Evolutionary conservation across 2,888 invertebrate genomes (phyloP).

Genomic region (Lingula anatina): DNA sequence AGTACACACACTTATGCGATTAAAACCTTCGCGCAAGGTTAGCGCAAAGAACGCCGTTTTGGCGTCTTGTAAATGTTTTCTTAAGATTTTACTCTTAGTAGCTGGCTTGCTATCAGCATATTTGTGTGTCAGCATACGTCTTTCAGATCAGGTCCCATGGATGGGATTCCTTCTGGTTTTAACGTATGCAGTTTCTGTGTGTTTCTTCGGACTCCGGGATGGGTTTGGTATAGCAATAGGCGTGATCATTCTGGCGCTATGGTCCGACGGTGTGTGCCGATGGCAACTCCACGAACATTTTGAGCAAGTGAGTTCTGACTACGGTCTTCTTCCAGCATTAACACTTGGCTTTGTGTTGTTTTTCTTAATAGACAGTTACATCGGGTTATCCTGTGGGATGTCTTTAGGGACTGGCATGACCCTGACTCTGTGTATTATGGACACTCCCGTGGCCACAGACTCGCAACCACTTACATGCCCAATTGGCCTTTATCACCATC

Average conservation of each 20-base stretch:
- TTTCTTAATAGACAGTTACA: conserved; percentile 9
- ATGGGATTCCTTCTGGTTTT: conserved; percentile 10
- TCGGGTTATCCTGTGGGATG: conserved; percentile 15
- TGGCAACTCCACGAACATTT: conserved; percentile 12
- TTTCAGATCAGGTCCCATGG: no score
- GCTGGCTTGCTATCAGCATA: no score
- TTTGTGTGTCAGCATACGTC: no score
- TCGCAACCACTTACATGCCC: no score
- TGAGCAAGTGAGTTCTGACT: conserved; percentile 1
- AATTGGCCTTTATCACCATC: conserved; percentile 6
- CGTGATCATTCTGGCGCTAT: conserved; percentile 12
- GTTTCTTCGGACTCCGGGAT: conserved; percentile 14
- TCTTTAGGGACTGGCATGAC: conserved; percentile 17
- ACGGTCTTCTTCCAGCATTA: conserved; percentile 4
- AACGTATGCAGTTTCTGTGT: conserved; percentile 10
- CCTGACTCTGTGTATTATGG: conserved; percentile 12
- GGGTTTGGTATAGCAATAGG: conserved; percentile 21
- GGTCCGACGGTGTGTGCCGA: conserved; percentile 11
- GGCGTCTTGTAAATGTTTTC: no score
- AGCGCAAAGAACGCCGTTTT: no score
- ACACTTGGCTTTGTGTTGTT: conserved; percentile 9
- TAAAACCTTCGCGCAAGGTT: no score
- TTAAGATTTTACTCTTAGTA: no score
- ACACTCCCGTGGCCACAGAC: conserved; percentile 6
- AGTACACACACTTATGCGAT: no score